phyloP scores from a whole-genome alignment of 2,113 vertebrate species.

The Apeltes quadracus region DNA sequence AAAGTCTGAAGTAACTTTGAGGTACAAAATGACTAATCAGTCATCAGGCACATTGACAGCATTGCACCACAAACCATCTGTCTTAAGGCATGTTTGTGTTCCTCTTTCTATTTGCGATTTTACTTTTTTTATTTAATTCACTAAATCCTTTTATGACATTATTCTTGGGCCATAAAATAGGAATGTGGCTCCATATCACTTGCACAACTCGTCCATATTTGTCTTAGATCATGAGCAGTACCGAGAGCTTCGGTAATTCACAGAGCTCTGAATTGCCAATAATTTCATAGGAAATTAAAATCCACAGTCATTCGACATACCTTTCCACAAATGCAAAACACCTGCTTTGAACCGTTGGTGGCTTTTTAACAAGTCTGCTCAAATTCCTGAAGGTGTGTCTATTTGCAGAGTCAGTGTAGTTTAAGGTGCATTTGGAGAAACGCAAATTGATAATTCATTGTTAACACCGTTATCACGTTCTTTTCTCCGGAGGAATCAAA shows the following conservation, averaged over 20 bases:
- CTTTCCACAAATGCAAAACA: background rate
- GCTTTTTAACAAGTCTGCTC: constrained; percentile 24
- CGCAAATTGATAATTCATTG: background rate
- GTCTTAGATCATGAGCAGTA: background rate
- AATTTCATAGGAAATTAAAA: constrained; percentile 41
- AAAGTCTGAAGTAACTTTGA: background rate
- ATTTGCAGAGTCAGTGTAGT: background rate
- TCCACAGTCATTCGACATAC: background rate
- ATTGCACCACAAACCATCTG: background rate
- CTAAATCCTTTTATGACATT: background rate
- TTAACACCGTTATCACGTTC: background rate
- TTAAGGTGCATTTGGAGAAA: background rate
- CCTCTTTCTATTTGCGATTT: background rate
- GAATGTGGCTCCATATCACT: background rate
- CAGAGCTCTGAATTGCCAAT: constrained; percentile 27
- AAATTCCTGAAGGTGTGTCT: constrained; percentile 20
- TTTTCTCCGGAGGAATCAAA: background rate
- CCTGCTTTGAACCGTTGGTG: background rate
- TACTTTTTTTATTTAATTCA: background rate
- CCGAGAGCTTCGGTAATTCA: constrained; percentile 19
- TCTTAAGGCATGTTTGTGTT: background rate
- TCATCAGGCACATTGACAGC: background rate
- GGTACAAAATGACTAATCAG: background rate
- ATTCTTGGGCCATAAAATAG: background rate
- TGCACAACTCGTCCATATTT: constrained; percentile 10